These are phyloP conservation scores for Leptinotarsa undecemlineata DNA, from an alignment of 1,140 invertebrate species.

Conservation along the genomic window DNA sequence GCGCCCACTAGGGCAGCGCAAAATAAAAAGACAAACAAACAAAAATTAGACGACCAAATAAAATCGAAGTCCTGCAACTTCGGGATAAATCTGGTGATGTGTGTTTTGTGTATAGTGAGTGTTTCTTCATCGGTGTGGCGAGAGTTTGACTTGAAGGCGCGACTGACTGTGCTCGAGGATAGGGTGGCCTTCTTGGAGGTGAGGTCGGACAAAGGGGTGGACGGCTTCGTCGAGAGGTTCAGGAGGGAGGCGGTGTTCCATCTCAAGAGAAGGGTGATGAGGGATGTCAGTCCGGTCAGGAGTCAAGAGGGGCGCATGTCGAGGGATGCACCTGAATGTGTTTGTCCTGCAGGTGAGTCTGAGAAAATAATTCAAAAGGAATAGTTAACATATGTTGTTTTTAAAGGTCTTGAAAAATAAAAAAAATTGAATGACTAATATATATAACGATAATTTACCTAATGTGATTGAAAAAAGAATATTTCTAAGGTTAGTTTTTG, in stretches of 20 bases:
- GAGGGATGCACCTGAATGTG: slow-evolving; percentile 52
- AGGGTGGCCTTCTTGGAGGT: slow-evolving; percentile 45
- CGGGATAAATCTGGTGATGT: slow-evolving; percentile 49
- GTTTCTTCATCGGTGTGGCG: slow-evolving; percentile 50
- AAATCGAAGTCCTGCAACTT: slow-evolving; percentile 7
- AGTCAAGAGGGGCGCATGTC: slow-evolving; percentile 22
- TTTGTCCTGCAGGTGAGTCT: slow-evolving; percentile 54
- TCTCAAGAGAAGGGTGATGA: slow-evolving; percentile 41
- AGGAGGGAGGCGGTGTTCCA: slow-evolving; percentile 45
- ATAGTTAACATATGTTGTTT: no score
- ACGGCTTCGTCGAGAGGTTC: slow-evolving; percentile 44
- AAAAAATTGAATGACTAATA: no score
- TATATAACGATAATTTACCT: no score
- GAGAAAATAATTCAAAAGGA: neutral
- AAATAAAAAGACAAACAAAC: slow-evolving; percentile 19
- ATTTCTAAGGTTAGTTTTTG: no score
- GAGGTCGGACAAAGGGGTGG: slow-evolving; percentile 37
- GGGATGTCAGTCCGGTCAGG: slow-evolving; percentile 39
- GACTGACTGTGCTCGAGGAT: slow-evolving; percentile 46
- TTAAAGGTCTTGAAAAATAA: no score
- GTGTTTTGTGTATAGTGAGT: slow-evolving; percentile 53
- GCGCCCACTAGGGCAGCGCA: slow-evolving; percentile 28
- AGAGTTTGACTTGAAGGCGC: slow-evolving; percentile 41
- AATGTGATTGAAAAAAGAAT: no score
- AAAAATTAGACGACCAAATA: neutral